Evolutionary conservation across 2,797 vertebrate species (phyloP), one percentile per base, ranked within the genome.

Genomic region (Argentina silus): DNA sequence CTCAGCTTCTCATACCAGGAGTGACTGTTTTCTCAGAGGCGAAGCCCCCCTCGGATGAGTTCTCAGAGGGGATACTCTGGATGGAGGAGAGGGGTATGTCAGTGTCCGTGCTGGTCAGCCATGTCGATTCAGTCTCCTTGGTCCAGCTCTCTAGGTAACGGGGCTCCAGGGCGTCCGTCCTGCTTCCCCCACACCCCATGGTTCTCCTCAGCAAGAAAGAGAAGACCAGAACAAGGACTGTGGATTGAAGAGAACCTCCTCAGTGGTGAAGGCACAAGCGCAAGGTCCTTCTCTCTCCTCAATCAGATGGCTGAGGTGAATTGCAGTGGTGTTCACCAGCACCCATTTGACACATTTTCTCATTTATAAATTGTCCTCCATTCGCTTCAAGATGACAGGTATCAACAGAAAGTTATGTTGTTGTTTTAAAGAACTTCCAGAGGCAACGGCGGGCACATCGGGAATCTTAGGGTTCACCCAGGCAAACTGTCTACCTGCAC

Each of bases 181-280:
- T 90, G 87, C 94, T 95, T n/a, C 94, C 93, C 50, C 94, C 94
- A 21, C 94, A 95, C 80, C 94, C 94, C 94, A 95, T 95, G 12
- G 74, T 95, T 59, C 56, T 59, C 56, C 6, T 21, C 56, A 36
- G 27, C 27, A 36, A 36, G 27, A 36, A 36, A 36, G 27, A 36
- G 27, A 36, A 36, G 27, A 36, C 27, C 27, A 36, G 27, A 36
- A 36, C 27, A 36, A 36, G 27, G 27, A 36, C 27, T 36, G 27
- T 21, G 21, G 19, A 59, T 10, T 21, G 10, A 19, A 21, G 8
- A 23, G 19, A 23, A 19, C 56, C 56, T 19, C 17, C n/a, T 19
- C 19, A 7, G 9, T 36, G 56, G 56, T 59, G 3, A 23, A 19
- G 21, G 19, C 4, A 21, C 56, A 19, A 59, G 56, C 23, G 6